Evolutionary conservation across 2,888 invertebrate species (phyloP), one percentile per base, ranked within the genome.

Genomic region (Hylaea fasciaria): DNA sequence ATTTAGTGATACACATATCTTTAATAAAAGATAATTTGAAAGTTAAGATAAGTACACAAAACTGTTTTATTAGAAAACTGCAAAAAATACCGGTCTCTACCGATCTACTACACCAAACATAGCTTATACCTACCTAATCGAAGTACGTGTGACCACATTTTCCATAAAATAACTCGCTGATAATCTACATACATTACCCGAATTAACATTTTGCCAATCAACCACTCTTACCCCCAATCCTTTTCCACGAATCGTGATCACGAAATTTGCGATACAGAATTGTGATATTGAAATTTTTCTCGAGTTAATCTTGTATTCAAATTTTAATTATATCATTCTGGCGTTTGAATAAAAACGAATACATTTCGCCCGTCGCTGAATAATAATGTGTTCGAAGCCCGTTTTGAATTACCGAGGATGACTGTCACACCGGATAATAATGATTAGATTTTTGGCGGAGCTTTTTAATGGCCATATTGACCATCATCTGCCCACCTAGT

Each of bases 251-350:
- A 80, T 73, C 75, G 76, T 72, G 70, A 73, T 11, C 39, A 17
- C 17, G 69, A 74, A 81, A 84, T 83, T 82, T 75, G 10, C 32
- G 32, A 32, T 32, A 32, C 32, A 8, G 9, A 32, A 32, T 32
- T 32, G 3, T 9, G 78, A 82, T 85, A 86, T 86, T 80, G 83
- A 83, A n/a, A 83, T 84, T 89, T 88, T 87, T 89, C 82, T 85
- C 81, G 76, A 85, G 83, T 82, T 89, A 89, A 90, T 91, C 87
- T 90, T 87, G 85, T 88, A 91, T 91, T 91, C 87, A 91, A 89
- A 91, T 91, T 91, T 89, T 89, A 90, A 91, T 91, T 90, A 89
- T 87, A 88, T 91, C 86, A 89, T 89, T 89, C 87, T 80, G 85
- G 83, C 80, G 84, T 91, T 90, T 89, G 89, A 89, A 91, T 91